Conservation (phyloP, 2,888 invertebrate genomes). For the Calameuta pallipes region DNA sequence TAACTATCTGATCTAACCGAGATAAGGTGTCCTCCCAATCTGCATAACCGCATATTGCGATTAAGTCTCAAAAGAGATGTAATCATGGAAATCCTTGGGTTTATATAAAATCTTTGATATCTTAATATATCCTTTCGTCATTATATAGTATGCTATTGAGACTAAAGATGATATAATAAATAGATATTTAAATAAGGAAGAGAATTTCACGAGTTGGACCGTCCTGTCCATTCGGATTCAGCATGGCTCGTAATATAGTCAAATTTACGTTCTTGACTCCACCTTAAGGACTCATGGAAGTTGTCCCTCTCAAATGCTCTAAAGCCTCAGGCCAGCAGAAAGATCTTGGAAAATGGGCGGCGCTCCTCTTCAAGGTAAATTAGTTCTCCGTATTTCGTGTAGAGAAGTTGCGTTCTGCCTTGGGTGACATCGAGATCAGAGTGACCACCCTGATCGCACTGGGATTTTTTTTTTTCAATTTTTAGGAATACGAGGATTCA, state of each 20-base stretch:
- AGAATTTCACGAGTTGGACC: neutral
- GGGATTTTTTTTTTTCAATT: neutral
- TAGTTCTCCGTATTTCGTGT: slow-evolving; percentile 47
- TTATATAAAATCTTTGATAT: neutral
- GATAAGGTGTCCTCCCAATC: neutral
- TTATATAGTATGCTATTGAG: neutral
- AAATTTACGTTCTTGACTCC: neutral
- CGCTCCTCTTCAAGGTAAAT: slow-evolving; percentile 40
- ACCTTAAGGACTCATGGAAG: neutral
- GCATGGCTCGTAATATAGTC: neutral
- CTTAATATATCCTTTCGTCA: neutral
- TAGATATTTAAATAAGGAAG: neutral
- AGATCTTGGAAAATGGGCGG: slow-evolving; percentile 37
- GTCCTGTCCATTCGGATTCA: neutral
- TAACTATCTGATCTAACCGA: neutral
- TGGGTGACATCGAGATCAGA: neutral
- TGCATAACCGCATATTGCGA: neutral
- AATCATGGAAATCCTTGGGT: neutral
- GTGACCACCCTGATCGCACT: neutral
- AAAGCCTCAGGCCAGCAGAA: neutral
- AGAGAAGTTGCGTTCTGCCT: neutral
- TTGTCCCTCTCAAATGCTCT: neutral
- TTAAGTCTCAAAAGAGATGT: neutral
- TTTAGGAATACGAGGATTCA: neutral
- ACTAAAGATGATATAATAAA: neutral